Conservation (phyloP, 2,797 vertebrate genomes). For the Fratercula arctica region DNA sequence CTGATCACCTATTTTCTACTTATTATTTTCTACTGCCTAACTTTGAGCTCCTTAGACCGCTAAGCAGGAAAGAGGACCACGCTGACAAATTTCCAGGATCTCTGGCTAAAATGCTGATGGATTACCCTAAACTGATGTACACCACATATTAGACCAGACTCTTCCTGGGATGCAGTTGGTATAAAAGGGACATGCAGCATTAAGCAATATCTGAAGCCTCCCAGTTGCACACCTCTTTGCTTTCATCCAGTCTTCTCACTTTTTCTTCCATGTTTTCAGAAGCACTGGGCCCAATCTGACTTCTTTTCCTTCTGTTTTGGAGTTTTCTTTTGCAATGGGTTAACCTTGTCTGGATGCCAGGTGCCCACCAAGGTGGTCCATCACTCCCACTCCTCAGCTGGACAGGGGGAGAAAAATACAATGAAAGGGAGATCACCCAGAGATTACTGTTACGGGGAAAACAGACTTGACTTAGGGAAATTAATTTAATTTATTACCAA, state of each 20-base stretch:
- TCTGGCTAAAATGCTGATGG: background rate
- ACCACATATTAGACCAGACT: background rate
- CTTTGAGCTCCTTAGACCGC: background rate
- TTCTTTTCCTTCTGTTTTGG: background rate
- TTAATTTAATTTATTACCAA: too few relatives aligned
- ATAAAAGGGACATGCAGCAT: background rate
- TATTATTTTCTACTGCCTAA: background rate
- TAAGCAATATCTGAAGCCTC: background rate
- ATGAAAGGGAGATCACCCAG: too few relatives aligned
- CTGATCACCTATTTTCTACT: background rate
- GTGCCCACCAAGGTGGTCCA: too few relatives aligned
- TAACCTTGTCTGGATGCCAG: too few relatives aligned
- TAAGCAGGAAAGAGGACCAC: background rate
- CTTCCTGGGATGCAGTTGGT: background rate
- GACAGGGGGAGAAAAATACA: too few relatives aligned
- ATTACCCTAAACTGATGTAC: background rate
- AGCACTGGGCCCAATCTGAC: background rate
- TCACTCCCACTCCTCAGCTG: too few relatives aligned
- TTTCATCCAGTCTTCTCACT: background rate
- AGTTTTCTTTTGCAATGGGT: background rate
- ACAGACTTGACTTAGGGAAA: too few relatives aligned
- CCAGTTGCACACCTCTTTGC: accelerated
- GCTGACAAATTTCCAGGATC: background rate
- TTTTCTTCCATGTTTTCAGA: background rate
- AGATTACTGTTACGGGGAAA: too few relatives aligned